Evolutionary conservation across 2,888 invertebrate genomes (phyloP).

Genomic region (Myathropa florea): DNA sequence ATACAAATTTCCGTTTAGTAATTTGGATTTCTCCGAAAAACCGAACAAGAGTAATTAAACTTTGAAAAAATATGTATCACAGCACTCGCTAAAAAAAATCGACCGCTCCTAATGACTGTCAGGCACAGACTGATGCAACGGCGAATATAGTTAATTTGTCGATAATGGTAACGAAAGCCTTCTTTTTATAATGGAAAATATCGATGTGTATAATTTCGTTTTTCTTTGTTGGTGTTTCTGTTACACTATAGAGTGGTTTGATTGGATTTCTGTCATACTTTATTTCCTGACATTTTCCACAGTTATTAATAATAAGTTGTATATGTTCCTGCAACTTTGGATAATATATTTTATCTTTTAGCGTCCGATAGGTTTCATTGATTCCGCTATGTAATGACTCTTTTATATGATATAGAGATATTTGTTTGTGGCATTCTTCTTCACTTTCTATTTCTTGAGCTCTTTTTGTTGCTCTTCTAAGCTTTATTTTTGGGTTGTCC

Average conservation of each 20-base stretch:
- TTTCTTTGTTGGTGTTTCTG: conserved; percentile 13
- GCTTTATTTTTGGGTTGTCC: neutral
- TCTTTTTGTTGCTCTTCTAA: neutral
- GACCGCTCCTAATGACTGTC: no score
- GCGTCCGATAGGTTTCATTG: neutral
- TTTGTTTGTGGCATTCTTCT: no score
- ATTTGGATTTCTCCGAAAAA: no score
- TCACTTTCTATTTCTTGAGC: neutral
- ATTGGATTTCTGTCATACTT: neutral
- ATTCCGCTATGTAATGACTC: no score
- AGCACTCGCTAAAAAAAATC: no score
- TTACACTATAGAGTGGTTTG: neutral
- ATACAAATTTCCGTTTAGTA: no score
- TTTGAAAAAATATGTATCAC: no score
- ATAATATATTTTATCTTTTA: neutral
- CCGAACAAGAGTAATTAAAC: no score
- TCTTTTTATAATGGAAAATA: conserved; percentile 1
- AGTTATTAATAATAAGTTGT: no score
- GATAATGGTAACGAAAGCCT: conserved; percentile 5
- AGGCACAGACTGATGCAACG: no score
- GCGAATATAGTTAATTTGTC: conserved; percentile 39
- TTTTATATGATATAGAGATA: no score
- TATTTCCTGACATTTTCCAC: no score
- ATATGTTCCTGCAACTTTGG: neutral
- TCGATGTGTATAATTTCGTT: neutral